Evolutionary conservation across 2,113 vertebrate genomes (phyloP).

Genomic region (Neoarius graeffei): DNA sequence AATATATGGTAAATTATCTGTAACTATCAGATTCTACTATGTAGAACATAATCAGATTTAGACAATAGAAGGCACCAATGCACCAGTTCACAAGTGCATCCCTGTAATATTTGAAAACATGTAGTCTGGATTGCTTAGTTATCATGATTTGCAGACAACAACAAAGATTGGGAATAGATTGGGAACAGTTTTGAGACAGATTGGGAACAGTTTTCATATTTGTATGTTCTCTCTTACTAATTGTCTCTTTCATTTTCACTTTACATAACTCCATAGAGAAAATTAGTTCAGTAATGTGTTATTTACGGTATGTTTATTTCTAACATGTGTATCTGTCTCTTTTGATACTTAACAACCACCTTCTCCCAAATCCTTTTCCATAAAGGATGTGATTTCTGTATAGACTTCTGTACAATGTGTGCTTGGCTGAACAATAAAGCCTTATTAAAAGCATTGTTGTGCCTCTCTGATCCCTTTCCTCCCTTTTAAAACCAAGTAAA

Average conservation of each 20-base stretch:
- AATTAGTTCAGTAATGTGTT: not conserved
- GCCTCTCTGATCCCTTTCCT: not conserved
- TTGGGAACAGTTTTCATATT: not conserved
- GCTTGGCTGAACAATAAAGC: slow-evolving; percentile 32
- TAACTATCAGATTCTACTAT: not conserved
- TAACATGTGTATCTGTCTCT: not conserved
- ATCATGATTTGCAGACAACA: not conserved
- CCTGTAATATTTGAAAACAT: not conserved
- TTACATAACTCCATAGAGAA: not conserved
- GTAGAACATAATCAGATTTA: not conserved
- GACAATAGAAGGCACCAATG: not conserved
- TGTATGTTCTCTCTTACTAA: not conserved
- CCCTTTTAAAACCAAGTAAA: slow-evolving; percentile 18
- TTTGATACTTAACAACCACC: not conserved
- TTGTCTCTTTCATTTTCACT: not conserved
- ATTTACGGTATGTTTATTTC: not conserved
- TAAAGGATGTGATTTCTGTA: not conserved
- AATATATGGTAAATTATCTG: not conserved
- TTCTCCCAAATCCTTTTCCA: not conserved
- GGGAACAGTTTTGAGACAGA: not conserved
- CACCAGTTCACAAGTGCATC: not conserved
- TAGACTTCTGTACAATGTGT: not conserved
- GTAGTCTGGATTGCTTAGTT: not conserved
- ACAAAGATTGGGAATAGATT: not conserved
- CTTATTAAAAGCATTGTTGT: slow-evolving; percentile 13